Evolutionary conservation across 2,888 invertebrate genomes (phyloP).

Genomic region (Rhagonycha lutea): DNA sequence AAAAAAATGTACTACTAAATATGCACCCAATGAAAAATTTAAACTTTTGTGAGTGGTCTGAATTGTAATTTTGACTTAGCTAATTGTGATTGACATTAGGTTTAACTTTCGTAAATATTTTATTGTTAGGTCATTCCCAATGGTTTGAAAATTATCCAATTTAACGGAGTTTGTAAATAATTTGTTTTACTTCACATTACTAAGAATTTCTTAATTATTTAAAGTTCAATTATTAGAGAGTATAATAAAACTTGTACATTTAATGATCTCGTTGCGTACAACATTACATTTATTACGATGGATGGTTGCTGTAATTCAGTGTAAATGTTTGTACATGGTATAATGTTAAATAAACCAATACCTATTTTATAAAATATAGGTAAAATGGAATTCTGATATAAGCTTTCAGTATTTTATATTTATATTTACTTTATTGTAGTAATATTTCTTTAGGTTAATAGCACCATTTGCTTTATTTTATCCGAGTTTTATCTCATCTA

Average conservation of each 20-base stretch:
- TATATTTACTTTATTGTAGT: background rate
- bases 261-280: background rate
- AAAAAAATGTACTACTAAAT: background rate
- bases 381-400: background rate
- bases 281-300: background rate
- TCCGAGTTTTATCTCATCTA: background rate
- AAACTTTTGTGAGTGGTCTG: background rate
- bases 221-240: conserved; percentile 3
- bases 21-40: background rate
- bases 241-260: background rate
- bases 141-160: conserved; percentile 22
- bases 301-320: background rate
- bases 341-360: background rate
- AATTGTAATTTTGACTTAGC: conserved; percentile 29
- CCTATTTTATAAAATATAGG: background rate
- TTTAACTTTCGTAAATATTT: conserved; percentile 43
- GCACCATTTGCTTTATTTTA: background rate
- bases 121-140: conserved; percentile 8
- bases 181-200: background rate
- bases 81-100: conserved; percentile 42
- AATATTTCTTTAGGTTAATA: conserved; percentile 3
- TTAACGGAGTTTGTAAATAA: background rate
- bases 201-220: conserved; percentile 14
- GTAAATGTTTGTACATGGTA: background rate
- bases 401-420: background rate